Evolutionary conservation across 2,113 vertebrate genomes (phyloP).

Genomic region (Jaculus jaculus): DNA sequence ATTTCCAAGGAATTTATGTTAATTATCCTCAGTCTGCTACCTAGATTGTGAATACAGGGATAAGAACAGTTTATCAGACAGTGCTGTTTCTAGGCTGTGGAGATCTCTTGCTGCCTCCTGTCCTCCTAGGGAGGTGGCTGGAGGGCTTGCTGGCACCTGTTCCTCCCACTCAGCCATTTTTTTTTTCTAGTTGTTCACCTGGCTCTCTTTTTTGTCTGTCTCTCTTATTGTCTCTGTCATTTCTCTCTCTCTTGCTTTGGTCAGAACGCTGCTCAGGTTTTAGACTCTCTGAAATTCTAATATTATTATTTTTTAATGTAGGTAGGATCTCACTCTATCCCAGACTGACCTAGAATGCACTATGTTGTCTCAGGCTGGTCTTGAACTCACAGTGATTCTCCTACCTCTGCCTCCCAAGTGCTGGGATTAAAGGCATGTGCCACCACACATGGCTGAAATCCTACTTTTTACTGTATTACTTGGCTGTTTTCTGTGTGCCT

Average conservation of each 20-base stretch:
- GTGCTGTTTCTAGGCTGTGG: neutral
- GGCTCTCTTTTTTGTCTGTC: accelerated
- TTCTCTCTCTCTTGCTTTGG: neutral
- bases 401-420: no score
- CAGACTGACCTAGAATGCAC: no score
- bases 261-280: neutral
- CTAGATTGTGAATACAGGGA: neutral
- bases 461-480: no score
- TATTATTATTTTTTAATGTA: no score
- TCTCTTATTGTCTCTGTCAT: accelerated
- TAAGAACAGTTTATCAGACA: neutral
- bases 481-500: neutral
- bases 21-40: neutral
- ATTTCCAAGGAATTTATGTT: slow-evolving; percentile 44
- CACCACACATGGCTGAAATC: neutral
- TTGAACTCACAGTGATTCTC: no score
- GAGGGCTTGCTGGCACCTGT: accelerated
- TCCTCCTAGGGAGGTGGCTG: neutral
- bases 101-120: no score
- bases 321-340: no score
- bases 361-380: no score
- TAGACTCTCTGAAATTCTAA: neutral
- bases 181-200: neutral
- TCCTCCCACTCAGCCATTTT: neutral
- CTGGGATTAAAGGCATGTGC: no score